phyloP scores from a whole-genome alignment of 2,888 invertebrate species.

The Hirtodrosophila duncani region DNA sequence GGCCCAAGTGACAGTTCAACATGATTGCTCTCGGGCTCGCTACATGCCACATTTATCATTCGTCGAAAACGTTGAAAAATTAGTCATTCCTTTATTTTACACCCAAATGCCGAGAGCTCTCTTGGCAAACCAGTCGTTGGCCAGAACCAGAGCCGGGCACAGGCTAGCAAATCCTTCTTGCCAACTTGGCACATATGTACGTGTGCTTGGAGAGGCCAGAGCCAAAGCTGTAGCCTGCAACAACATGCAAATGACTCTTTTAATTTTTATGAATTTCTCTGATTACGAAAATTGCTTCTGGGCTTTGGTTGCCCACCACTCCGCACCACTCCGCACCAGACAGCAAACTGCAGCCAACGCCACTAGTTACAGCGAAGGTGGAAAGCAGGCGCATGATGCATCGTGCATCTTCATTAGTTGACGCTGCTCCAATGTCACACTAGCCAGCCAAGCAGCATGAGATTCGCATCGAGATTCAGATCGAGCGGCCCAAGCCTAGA shows the following conservation, averaged over 20 bases:
- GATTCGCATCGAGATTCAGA: not conserved
- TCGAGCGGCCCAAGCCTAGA: not conserved
- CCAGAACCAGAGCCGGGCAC: conserved; percentile 21
- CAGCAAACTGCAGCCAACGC: conserved; percentile 12
- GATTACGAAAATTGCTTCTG: conserved; percentile 73
- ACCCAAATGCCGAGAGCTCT: conserved; percentile 70
- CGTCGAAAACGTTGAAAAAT: conserved; percentile 72
- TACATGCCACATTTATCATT: conserved; percentile 72
- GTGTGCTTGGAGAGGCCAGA: too few species aligned
- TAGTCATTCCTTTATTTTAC: conserved; percentile 72
- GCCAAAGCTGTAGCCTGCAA: too few species aligned
- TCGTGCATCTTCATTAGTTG: conserved; percentile 73
- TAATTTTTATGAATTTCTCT: conserved; percentile 73
- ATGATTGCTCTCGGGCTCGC: conserved; percentile 73
- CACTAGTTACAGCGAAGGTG: conserved; percentile 9
- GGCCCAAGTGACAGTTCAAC: conserved; percentile 69
- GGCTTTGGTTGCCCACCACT: conserved; percentile 50
- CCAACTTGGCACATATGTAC: conserved; percentile 46
- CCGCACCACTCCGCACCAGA: conserved; percentile 3
- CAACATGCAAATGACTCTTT: conserved; percentile 73
- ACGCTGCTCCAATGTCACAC: conserved; percentile 59
- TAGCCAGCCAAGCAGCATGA: conserved; percentile 9
- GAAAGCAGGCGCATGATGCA: conserved; percentile 57
- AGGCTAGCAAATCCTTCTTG: conserved; percentile 54
- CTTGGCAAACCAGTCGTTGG: conserved; percentile 25